phyloP scores from a whole-genome alignment of 1,140 invertebrate species.

The Aphaenogaster floridana region DNA sequence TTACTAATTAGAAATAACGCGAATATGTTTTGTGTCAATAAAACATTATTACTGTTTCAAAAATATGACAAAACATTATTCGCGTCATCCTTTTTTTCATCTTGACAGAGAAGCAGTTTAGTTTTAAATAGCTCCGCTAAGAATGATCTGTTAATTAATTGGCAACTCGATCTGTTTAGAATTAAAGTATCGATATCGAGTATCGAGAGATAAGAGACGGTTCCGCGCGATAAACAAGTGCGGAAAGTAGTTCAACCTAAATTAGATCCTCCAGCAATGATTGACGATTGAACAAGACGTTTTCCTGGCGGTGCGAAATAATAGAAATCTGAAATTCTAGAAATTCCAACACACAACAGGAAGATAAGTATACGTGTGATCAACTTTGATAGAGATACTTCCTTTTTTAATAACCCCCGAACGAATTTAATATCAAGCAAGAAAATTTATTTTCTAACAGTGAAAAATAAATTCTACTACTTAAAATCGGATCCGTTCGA shows the following conservation, averaged over 20 bases:
- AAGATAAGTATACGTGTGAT: not conserved
- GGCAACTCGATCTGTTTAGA: not conserved
- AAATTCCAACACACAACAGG: not conserved
- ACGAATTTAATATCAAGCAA: not conserved
- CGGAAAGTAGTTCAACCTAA: conserved; percentile 1
- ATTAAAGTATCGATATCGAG: conserved; percentile 6
- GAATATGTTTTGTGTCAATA: not conserved
- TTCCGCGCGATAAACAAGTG: not conserved
- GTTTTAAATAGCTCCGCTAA: conserved; percentile 31
- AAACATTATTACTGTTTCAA: conserved; percentile 10
- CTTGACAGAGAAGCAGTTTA: conserved; percentile 17
- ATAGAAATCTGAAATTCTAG: not conserved
- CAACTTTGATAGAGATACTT: not conserved
- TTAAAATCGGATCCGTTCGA: not conserved
- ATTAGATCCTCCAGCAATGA: not conserved
- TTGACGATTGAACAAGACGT: not conserved
- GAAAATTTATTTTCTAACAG: not conserved
- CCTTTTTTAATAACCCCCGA: not conserved
- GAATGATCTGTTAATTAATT: conserved; percentile 1
- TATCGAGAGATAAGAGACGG: not conserved
- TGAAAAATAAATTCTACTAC: not conserved
- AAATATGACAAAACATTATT: conserved; percentile 1
- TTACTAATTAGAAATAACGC: not conserved
- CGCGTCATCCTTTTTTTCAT: conserved; percentile 9
- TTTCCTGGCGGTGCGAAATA: not conserved